Evolutionary conservation across 23 tunicate species (phyloP).

Genomic region (Clavelina lepadiformis): DNA sequence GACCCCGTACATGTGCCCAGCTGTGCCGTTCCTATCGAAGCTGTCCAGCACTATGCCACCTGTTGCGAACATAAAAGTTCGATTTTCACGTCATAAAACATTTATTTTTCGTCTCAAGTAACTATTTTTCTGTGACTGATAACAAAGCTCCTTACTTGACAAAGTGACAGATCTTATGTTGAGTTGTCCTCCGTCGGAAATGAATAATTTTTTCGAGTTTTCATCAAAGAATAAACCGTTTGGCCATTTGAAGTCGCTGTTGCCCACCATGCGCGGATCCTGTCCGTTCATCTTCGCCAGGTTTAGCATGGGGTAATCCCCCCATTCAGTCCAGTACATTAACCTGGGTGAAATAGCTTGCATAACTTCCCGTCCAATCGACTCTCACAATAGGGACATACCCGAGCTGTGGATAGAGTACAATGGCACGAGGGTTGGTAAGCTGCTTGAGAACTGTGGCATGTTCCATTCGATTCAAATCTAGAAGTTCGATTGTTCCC

Average conservation of each 20-base stretch:
- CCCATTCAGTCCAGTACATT: conserved; percentile 93
- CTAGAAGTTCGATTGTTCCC: conserved; percentile 84
- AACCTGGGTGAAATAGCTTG: conserved; percentile 4
- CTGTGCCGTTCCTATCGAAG: conserved; percentile 32
- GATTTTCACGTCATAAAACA: background rate
- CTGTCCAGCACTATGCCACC: conserved; percentile 38
- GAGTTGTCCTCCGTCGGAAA: conserved; percentile 68
- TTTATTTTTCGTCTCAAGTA: background rate
- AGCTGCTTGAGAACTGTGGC: conserved; percentile 44
- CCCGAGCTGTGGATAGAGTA: conserved; percentile 61
- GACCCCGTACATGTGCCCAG: conserved; percentile 60
- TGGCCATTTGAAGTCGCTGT: conserved; percentile 47
- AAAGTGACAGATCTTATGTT: conserved; percentile 32
- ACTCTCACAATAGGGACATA: background rate
- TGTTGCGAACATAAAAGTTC: conserved; percentile 20
- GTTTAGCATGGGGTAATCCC: conserved; percentile 44
- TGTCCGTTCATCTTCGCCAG: conserved; percentile 64
- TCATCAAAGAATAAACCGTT: conserved; percentile 51
- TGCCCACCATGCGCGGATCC: conserved; percentile 38
- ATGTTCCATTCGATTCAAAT: conserved; percentile 40
- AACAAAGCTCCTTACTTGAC: too few relatives aligned
- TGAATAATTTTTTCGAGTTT: conserved; percentile 27
- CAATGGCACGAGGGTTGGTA: conserved; percentile 66
- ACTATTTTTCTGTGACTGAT: too few relatives aligned
- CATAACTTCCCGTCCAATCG: background rate